Base-by-base conservation (phyloP, 2,797 vertebrate species). In the Muraenolepis orangiensis region DNA sequence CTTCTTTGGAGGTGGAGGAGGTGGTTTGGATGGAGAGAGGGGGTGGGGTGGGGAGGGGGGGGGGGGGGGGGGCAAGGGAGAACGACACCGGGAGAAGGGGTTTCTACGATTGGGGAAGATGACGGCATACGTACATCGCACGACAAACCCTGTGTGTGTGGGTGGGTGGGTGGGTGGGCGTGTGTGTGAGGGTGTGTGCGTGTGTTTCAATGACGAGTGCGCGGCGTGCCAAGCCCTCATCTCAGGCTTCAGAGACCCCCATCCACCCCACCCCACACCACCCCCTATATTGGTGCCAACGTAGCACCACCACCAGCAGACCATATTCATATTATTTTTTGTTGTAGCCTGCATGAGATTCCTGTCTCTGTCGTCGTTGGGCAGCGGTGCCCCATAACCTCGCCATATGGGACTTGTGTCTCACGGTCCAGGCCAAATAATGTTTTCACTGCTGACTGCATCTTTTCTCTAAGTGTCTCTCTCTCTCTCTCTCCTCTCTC, bases 221-320 rank as follows among this genome's bases (percentile, higher is more conserved):
- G 85, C 84, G 82, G 85, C 84, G 86, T 81, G 84, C 79, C 28
- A 68, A 77, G 92, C 88, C 89, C 92, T 91, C 82, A 83, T 84
- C 71, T 51, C n/a, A 61, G 20, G n/a, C n/a, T 61, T 23, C 51
- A 6, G 51, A 61, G 51, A 61, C 51, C n/a, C 36, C 36, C 36
- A 6, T 10, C 36, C 6, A 11, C 20, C 51, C 42, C 16, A 16
- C 16, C 42, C 16, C 42, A n/a, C n/a, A n/a, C n/a, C n/a, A n/a
- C 42, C 16, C 14, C 20, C 1, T 0, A 46, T 4, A 46, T 20
- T 46, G 18, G 16, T 46, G 16, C 42, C 42, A 46, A 46, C 18
- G 42, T 46, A 18, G 1, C 36, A n/a, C n/a, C n/a, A n/a, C n/a
- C n/a, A n/a, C n/a, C n/a, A n/a, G n/a, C n/a, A n/a, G n/a, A n/a